phyloP scores from a whole-genome alignment of 2,113 vertebrate genomes.

The Nestor notabilis region DNA sequence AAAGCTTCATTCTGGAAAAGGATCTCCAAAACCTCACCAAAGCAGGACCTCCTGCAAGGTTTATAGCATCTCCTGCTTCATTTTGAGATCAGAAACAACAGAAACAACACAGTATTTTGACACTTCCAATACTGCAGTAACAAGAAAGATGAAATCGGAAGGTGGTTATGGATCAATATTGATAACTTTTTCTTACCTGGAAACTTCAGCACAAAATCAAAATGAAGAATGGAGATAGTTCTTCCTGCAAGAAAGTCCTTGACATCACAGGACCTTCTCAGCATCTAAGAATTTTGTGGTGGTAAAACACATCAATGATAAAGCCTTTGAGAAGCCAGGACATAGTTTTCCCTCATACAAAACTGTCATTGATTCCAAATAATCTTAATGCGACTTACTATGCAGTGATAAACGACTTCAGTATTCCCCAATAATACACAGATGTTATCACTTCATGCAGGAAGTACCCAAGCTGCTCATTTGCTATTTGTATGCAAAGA shows the following conservation, averaged over 20 bases:
- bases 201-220: neutral
- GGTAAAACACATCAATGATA: neutral
- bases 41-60: neutral
- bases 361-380: neutral
- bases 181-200: neutral
- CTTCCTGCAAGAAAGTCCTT: neutral
- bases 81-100: neutral
- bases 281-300: neutral
- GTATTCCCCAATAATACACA: neutral
- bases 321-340: neutral
- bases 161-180: neutral
- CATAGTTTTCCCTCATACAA: neutral
- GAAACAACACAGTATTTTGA: neutral
- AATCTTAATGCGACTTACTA: neutral
- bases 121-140: neutral
- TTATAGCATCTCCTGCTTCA: neutral
- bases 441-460: constrained; percentile 7
- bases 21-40: neutral
- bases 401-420: neutral
- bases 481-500: neutral
- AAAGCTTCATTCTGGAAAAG: neutral
- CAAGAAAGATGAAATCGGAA: neutral
- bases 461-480: neutral
- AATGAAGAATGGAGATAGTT: neutral
- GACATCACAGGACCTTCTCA: neutral